These are phyloP conservation scores for Atherinomorus stipes DNA, from an alignment of 2,113 vertebrate genomes.

Conservation along the genomic window DNA sequence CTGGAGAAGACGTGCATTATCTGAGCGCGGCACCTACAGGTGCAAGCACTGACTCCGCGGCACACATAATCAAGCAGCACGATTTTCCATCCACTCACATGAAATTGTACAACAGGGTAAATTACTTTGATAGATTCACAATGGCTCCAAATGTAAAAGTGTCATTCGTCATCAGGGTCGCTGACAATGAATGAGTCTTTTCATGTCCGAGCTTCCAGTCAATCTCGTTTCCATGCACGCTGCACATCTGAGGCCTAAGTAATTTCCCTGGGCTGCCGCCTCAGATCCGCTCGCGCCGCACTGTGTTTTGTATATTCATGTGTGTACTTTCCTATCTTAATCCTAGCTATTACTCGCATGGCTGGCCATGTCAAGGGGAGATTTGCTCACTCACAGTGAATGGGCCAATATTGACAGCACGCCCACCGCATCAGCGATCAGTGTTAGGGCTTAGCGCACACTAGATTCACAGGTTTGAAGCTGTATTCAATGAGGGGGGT, in stretches of 20 bases:
- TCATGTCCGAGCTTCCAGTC: conserved; percentile 62
- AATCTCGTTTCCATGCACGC: conserved; percentile 47
- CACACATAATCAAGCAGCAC: conserved; percentile 3
- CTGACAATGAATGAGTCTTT: conserved; percentile 51
- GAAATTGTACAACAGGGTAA: conserved; percentile 31
- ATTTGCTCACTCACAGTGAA: conserved; percentile 79
- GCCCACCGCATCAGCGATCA: conserved; percentile 74
- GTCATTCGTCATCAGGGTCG: conserved; percentile 51
- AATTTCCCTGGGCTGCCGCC: conserved; percentile 58
- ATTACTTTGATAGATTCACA: conserved; percentile 50
- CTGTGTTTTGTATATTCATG: conserved; percentile 79
- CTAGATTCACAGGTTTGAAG: conserved; percentile 47
- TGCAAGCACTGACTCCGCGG: conserved; percentile 1
- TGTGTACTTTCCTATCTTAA: conserved; percentile 82
- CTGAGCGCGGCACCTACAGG: conserved; percentile 28
- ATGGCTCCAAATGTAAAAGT: conserved; percentile 34
- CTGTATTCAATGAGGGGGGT: conserved; percentile 48
- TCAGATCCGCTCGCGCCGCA: conserved; percentile 41
- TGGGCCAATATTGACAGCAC: conserved; percentile 81
- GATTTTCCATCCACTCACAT: conserved; percentile 7
- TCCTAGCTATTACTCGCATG: conserved; percentile 82
- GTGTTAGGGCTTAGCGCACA: conserved; percentile 67
- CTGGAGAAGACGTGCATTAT: conserved; percentile 42
- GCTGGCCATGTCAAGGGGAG: conserved; percentile 78
- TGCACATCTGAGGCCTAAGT: conserved; percentile 50